These are phyloP conservation scores for Lucilia sericata DNA, from an alignment of 1,140 invertebrate genomes.

Conservation along the genomic window DNA sequence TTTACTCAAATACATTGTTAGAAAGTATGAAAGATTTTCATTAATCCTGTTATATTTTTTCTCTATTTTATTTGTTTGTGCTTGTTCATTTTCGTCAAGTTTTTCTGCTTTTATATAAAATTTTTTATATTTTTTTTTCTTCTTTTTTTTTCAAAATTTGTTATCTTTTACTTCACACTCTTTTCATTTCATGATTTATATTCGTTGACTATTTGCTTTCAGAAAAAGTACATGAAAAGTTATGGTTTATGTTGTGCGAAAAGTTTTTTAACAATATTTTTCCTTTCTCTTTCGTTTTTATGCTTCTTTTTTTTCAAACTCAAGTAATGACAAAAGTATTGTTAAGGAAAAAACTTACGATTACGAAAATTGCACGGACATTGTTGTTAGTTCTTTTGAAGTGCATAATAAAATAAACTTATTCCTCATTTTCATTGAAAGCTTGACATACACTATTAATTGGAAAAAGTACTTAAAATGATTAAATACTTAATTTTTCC, in stretches of 20 bases:
- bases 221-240: slow-evolving; percentile 4
- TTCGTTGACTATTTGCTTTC: neutral
- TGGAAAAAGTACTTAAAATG: too few relatives aligned
- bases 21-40: neutral
- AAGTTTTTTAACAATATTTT: neutral
- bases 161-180: slow-evolving; percentile 14
- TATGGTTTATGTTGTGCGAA: slow-evolving; percentile 1
- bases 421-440: too few relatives aligned
- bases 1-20: slow-evolving; percentile 9
- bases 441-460: too few relatives aligned
- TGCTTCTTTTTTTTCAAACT: neutral
- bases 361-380: neutral
- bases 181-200: neutral
- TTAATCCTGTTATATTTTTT: neutral
- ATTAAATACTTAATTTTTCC: too few relatives aligned
- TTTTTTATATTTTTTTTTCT: neutral
- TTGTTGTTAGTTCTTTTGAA: neutral
- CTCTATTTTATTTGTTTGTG: neutral
- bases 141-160: neutral
- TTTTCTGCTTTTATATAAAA: neutral
- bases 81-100: neutral
- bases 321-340: neutral
- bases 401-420: too few relatives aligned
- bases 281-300: neutral
- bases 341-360: neutral